Evolutionary conservation across 2,888 invertebrate genomes (phyloP), one percentile per base, ranked within the genome.

Genomic region (Allophyes oxyacanthae): DNA sequence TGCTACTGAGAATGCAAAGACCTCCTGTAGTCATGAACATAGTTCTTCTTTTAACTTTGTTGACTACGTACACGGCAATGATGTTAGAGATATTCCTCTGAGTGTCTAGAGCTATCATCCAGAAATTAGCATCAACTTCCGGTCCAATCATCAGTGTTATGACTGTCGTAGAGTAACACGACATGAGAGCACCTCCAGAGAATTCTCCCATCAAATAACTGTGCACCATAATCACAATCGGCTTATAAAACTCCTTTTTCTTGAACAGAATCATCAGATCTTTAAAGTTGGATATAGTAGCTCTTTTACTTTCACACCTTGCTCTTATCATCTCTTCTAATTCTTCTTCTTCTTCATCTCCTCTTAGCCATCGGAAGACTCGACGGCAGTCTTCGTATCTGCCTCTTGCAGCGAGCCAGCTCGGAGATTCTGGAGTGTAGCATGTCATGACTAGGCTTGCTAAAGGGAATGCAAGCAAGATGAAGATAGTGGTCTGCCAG

Each of bases 161-260:
- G 32, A 96, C 94, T 38, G 92, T 88, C 0, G 95, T 95, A 0
- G 96, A 95, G 75, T 96, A 96, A 7, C 95, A 95, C 0, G 95
- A 94, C 57, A 96, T 91, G 0, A 95, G 95, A 48, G 95, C 95
- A 1, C 95, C 94, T 0, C 96, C 96, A 1, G 95, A 94, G 58
- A 96, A 94, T 70, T 96, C 96, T 55, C 94, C 94, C 57, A 95
- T 91, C 0, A 94, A 87, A 64, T 96, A 95, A 45, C 95, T 93
- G 0, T 94, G 89, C 49, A 94, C 88, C 78, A 96, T 91, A 38
- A 95, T 88, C 0, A 90, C 74, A n/a, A 95, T 86, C 0, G 95
- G 95, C 56, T 93, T 95, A 45, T 93, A 84, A 73, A 95, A 95
- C 58, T 93, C 91, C 11, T 87, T 90, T 48, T 86, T 88, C n/a